phyloP scores from a whole-genome alignment of 2,113 vertebrate genomes.

The Macroglossus sobrinus region DNA sequence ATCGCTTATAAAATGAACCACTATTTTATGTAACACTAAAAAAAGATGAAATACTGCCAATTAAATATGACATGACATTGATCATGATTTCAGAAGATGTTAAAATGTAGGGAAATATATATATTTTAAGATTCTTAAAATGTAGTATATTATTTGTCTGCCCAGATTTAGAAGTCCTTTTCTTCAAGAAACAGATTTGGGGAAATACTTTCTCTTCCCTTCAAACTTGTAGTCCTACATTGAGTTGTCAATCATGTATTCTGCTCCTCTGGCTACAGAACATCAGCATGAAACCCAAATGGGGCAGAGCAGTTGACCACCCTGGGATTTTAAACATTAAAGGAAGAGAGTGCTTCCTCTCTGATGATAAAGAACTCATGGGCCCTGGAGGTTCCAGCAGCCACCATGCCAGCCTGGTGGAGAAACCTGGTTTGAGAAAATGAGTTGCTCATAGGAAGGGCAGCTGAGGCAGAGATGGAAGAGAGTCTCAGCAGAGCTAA shows the following conservation, averaged over 20 bases:
- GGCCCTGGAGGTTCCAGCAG: not conserved
- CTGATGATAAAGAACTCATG: not conserved
- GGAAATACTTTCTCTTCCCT: not conserved
- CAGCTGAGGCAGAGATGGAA: not conserved
- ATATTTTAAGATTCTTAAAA: no score
- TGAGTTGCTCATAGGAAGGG: not conserved
- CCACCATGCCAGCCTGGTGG: not conserved
- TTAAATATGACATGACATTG: not conserved
- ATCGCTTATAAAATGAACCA: not conserved
- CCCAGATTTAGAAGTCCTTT: not conserved
- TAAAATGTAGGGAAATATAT: rapidly evolving
- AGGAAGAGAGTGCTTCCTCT: not conserved
- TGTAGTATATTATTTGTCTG: not conserved
- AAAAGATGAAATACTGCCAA: not conserved
- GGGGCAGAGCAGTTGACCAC: not conserved
- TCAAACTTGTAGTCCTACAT: no score
- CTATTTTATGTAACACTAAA: not conserved
- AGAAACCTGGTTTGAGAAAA: not conserved
- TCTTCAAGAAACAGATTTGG: not conserved
- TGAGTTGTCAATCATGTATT: rapidly evolving
- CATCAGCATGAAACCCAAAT: not conserved
- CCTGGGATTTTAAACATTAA: not conserved
- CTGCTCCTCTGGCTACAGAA: not conserved
- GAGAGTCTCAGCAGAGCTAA: not conserved
- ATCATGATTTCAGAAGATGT: not conserved